These are phyloP conservation scores for Meliscaeva auricollis DNA, from an alignment of 2,888 invertebrate genomes.

Conservation along the genomic window DNA sequence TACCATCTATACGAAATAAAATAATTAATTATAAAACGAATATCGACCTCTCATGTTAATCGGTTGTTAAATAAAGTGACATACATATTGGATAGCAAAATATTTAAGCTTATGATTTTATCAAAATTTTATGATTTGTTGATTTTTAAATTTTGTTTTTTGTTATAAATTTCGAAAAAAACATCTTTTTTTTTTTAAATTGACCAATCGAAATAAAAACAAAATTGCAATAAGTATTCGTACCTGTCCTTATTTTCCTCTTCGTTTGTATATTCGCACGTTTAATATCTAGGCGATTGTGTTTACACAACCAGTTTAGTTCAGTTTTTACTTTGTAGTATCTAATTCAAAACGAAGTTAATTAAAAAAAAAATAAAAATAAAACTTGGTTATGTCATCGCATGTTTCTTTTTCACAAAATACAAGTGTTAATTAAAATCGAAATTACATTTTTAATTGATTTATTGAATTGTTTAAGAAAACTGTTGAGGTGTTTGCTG, in stretches of 20 bases:
- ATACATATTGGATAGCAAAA: no score
- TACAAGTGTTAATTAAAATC: conserved; percentile 41
- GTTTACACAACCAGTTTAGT: conserved; percentile 69
- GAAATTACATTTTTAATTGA: not conserved
- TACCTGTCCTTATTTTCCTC: conserved; percentile 24
- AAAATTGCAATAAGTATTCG: not conserved
- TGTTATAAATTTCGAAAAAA: not conserved
- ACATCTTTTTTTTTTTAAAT: not conserved
- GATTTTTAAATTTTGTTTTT: not conserved
- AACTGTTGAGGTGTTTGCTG: not conserved
- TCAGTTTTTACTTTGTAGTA: conserved; percentile 32
- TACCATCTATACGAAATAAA: conserved; percentile 41
- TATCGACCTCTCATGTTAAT: conserved; percentile 46
- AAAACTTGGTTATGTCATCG: conserved; percentile 63
- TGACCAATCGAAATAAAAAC: conserved; percentile 1
- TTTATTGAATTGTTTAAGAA: not conserved
- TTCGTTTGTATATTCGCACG: conserved; percentile 56
- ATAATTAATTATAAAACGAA: conserved; percentile 45
- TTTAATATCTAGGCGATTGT: conserved; percentile 65
- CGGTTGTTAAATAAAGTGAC: conserved; percentile 23
- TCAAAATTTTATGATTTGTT: not conserved
- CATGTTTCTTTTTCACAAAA: conserved; percentile 1
- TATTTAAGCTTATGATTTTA: not conserved
- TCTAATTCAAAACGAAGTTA: conserved; percentile 23
- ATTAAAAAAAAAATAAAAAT: conserved; percentile 13